Evolutionary conservation across 2,113 vertebrate species (phyloP), one percentile per base, ranked within the genome.

Genomic region (Onychorhynchus coronatus): DNA sequence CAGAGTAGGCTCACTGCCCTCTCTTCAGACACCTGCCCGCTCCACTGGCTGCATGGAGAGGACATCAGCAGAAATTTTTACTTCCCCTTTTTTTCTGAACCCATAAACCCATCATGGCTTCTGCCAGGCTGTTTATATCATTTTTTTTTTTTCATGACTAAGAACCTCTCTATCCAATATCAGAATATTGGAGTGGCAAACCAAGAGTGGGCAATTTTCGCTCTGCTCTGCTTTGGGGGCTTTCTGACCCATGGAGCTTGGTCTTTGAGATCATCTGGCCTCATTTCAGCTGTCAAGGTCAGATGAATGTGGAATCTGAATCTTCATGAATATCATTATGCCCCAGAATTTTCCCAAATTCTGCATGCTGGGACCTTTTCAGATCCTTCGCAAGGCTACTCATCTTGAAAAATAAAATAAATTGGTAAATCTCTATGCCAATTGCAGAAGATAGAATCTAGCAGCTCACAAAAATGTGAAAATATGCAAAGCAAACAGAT

Each of bases 391-490:
- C 80, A 91, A 96, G 42, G 66, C 92, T 94, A 92, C 93, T 94
- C 78, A 93, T 96, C 90, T 74, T 86, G 85, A 92, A 95, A 95
- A 95, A 97, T 82, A 94, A 96, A 95, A 96, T 96, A 95, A 96
- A 96, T 96, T 97, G 96, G 86, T 90, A 97, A 91, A 97, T 97
- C 94, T 97, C 94, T 83, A 80, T 96, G 94, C 88, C 94, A 93
- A 63, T 96, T 96, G 88, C 72, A 92, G 86, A 96, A 85, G 82
- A 94, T 52, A 81, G 82, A 94, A 90, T 80, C 70, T 80, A 96
- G 84, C 77, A 94, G 73, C 91, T 96, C 80, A 70, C 78, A 96
- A 93, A 94, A 90, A 96, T 72, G 72, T 91, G 91, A 80, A 96
- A 97, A 96, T 96, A 92, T 93, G 93, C 88, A 94, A 97, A 95